A percentile compares a stretch with the other conserved stretches of the same genome.
phyloP scores from a whole-genome alignment of 2,113 vertebrate genomes.

The Anoura caudifer region DNA sequence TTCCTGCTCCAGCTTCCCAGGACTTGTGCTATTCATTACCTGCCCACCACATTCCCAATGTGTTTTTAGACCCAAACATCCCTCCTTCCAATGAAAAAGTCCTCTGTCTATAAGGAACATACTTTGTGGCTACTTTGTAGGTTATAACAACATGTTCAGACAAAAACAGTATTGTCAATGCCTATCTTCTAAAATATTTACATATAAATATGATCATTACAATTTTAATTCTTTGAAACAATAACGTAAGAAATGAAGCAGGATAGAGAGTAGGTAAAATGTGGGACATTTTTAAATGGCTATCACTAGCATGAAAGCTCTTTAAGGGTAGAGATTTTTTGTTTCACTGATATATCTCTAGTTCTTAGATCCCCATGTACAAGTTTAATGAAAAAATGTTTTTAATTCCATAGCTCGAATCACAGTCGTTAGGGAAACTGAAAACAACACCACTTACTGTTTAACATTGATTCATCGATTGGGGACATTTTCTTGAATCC shows the following conservation, averaged over 20 bases:
- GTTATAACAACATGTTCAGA: not conserved
- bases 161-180: not conserved
- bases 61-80: not conserved
- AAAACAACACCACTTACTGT: not conserved
- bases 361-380: not conserved
- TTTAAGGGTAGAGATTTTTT: not conserved
- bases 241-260: not conserved
- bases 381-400: not conserved
- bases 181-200: not conserved
- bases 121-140: not conserved
- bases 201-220: not conserved
- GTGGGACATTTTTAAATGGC: not conserved
- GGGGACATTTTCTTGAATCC: not conserved
- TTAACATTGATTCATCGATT: not conserved
- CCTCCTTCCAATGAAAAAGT: not conserved
- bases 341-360: not conserved
- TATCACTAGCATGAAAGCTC: not conserved
- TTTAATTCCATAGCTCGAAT: not conserved
- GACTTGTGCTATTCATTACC: not conserved
- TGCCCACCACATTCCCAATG: not conserved
- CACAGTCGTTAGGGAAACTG: not conserved
- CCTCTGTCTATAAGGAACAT: not conserved
- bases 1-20: not conserved
- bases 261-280: not conserved
- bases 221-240: not conserved